Percentiles rank a stretch among this genome's conserved stretches.
These are phyloP conservation scores for Pomacea canaliculata DNA, from an alignment of 2,888 invertebrate species.

Conservation along the genomic window DNA sequence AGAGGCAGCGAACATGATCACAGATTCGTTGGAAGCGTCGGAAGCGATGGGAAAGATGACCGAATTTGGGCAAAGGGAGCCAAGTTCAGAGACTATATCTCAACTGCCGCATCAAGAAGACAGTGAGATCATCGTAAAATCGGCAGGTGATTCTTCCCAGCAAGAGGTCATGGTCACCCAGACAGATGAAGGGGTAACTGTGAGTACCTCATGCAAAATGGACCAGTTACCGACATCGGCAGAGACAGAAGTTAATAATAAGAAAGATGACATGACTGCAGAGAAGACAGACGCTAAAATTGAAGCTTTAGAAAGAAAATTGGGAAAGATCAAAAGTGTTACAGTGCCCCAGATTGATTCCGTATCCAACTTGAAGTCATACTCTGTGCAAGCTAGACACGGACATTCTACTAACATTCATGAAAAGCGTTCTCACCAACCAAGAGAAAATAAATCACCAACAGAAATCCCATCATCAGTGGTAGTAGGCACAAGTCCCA, in stretches of 20 bases:
- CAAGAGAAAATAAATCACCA: constrained; percentile 2
- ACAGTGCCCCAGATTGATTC: constrained; percentile 23
- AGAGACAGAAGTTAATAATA: background rate
- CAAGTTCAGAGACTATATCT: too few relatives aligned
- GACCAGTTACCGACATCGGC: background rate
- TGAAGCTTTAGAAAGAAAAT: background rate
- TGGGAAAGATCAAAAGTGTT: constrained; percentile 8
- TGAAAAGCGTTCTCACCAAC: constrained; percentile 2
- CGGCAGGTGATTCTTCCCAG: background rate
- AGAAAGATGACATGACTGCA: background rate
- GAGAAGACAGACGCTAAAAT: background rate
- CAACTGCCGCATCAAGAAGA: constrained; percentile 12
- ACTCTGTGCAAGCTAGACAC: constrained; percentile 35
- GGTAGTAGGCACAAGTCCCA: too few relatives aligned
- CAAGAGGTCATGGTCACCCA: constrained; percentile 4
- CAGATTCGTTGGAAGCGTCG: background rate
- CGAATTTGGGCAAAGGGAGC: too few relatives aligned
- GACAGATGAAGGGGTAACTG: constrained; percentile 5
- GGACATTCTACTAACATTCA: background rate
- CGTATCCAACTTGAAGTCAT: constrained; percentile 39
- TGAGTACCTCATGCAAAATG: background rate
- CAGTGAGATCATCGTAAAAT: constrained; percentile 5
- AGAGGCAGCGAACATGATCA: background rate
- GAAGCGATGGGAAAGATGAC: background rate
- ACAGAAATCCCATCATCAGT: background rate